Base-by-base conservation (phyloP, 2,888 invertebrate species). In the Tachystola acroxantha region DNA sequence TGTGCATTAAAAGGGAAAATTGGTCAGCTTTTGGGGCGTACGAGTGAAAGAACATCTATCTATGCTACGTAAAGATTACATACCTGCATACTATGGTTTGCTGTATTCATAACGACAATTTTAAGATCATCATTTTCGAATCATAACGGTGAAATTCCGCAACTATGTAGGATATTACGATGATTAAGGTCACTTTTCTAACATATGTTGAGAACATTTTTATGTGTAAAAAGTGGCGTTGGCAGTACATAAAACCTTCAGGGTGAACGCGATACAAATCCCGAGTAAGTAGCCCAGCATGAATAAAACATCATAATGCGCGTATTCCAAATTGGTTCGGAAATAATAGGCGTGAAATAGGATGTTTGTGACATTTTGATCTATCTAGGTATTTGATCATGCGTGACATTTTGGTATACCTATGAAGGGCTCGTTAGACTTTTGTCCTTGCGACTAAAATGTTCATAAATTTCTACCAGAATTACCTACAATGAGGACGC, bases 1-100 rank as follows among this genome's bases (percentile, higher is more conserved):
- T 65, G 70, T 59, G 66, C 65, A 64, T 68, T 69, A 70, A 75
- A 72, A 77, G 65, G 75, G 77, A 71, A 73, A 78, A 78, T 79
- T 76, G 71, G 76, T 66, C 62, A 65, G 67, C 62, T 70, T 75
- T 75, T 68, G 57, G 58, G 60, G 51, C 47, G 45, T 58, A 58
- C 56, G 60, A 57, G 53, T 67, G 62, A 57, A 52, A 57, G 61
- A 53, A 53, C 57, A 57, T 59, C 47, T 57, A 57, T 59, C 47
- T 45, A 42, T 37, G 30, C 34, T 32, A 32, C 9, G 2, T 20
- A 37, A 1, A 24, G n/a, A 25, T 34, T 30, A 28, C 31, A 37
- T 39, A 31, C 28, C 39, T 41, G 10, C 9, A 9, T 13, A 30
- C 2, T 30, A 14, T 4, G 3, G n/a, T 16, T 30, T 24, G n/a